phyloP scores from a whole-genome alignment of 2,888 invertebrate genomes.

The Reticulitermes lucifugus region DNA sequence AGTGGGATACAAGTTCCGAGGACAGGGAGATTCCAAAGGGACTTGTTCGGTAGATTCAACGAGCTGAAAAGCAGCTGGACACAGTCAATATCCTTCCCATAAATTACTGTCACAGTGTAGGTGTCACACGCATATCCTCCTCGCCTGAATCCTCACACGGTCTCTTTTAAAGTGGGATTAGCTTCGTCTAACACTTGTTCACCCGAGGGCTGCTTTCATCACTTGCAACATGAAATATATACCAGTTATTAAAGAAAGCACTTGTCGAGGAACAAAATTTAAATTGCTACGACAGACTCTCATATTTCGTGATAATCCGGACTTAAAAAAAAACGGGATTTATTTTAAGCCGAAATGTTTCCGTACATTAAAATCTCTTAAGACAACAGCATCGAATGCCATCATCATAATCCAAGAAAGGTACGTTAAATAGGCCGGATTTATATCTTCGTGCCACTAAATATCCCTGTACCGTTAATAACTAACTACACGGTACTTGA shows the following conservation, averaged over 20 bases:
- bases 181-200: background rate
- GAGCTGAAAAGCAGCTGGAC: slow-evolving; percentile 39
- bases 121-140: background rate
- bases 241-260: background rate
- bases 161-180: background rate
- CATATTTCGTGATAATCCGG: too few relatives aligned
- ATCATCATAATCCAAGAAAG: too few relatives aligned
- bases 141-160: background rate
- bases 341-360: too few relatives aligned
- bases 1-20: slow-evolving; percentile 19
- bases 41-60: slow-evolving; percentile 22
- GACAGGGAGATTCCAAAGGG: background rate
- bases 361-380: too few relatives aligned
- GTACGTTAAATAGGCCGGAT: too few relatives aligned
- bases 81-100: slow-evolving; percentile 28
- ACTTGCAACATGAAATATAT: background rate
- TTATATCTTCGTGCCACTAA: too few relatives aligned
- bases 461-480: too few relatives aligned
- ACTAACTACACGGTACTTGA: too few relatives aligned
- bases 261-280: too few relatives aligned
- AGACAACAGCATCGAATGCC: too few relatives aligned
- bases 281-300: too few relatives aligned
- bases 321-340: too few relatives aligned
- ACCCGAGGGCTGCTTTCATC: background rate
- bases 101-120: slow-evolving; percentile 16